Evolutionary conservation across 2,797 vertebrate species (phyloP), one percentile per base, ranked within the genome.

Genomic region (Pseudochaenichthys georgianus): DNA sequence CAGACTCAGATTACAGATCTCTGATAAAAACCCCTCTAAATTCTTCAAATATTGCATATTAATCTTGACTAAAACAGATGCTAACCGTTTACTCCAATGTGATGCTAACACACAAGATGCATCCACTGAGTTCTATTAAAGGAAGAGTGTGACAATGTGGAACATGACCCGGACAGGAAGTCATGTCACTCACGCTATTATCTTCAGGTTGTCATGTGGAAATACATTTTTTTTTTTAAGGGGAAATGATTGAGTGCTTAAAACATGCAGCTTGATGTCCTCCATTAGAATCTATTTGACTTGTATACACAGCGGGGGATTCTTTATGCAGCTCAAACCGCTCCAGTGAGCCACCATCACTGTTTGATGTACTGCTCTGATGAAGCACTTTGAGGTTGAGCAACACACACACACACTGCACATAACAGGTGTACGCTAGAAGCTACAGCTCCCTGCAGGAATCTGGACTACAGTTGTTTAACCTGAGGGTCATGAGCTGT

Each of bases 391-490:
- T 57, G 28, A 58, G 61, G 60, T 52, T 76, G 70, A 63, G 43
- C 10, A 67, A 59, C 19, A 19, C 2, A 21, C 42, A 9, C 64
- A 9, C 61, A 21, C 65, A 68, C 1, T 31, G 50, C 57, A 77
- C 75, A 80, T 16, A 83, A 50, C 70, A 80, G 75, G 75, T 66
- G 82, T 17, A 5, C n/a, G 57, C 64, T 71, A 11, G 58, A 61
- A 41, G 59, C 62, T 42, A 3, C 67, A 11, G 61, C 65, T 55
- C 65, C 65, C 46, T 80, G 68, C 46, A 54, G 79, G 79, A 80
- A 77, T 81, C 64, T 59, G 31, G 21, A 7, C 54, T 2, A n/a
- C 53, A 71, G 63, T 21, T 7, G 13, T 52, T 42, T 38, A 79
- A 62, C 58, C 65, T 53, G 73, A 45, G 34, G 64, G 66, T 66